These are phyloP conservation scores for Ageneiosus marmoratus DNA, from an alignment of 2,113 vertebrate genomes.

Conservation along the genomic window DNA sequence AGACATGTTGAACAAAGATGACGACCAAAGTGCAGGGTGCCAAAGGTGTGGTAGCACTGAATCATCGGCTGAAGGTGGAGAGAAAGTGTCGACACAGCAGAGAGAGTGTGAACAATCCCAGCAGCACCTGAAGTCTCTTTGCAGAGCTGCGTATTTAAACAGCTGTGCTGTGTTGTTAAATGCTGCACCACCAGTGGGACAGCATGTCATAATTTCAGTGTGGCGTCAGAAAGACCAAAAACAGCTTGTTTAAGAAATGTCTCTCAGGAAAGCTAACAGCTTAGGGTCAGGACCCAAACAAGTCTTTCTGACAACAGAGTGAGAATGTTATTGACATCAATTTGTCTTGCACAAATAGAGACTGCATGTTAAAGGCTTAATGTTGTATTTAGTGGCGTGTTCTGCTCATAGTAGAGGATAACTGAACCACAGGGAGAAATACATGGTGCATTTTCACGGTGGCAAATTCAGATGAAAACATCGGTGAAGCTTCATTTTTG, in stretches of 20 bases:
- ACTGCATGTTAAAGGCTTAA: background rate
- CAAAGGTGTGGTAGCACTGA: constrained; percentile 9
- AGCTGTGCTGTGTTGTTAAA: constrained; percentile 27
- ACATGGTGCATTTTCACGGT: background rate
- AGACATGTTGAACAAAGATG: constrained; percentile 18
- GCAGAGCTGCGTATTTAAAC: constrained; percentile 30
- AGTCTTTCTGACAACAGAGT: background rate
- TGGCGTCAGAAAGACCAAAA: background rate
- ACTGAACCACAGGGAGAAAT: background rate
- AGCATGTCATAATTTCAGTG: constrained; percentile 9
- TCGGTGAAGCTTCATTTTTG: constrained; percentile 7
- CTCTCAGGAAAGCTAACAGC: background rate
- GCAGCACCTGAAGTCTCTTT: constrained; percentile 14
- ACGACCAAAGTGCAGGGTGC: constrained; percentile 9
- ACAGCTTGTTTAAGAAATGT: background rate
- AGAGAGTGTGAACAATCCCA: background rate
- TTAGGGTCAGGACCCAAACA: background rate
- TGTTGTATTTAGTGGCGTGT: background rate
- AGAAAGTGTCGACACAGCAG: constrained; percentile 27
- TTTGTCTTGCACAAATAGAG: background rate
- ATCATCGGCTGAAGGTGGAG: background rate
- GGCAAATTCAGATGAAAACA: constrained; percentile 18
- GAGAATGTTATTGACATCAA: background rate
- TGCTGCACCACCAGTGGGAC: background rate
- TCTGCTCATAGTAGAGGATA: background rate